A percentile compares a stretch with the other conserved stretches of the same genome.
Conservation (phyloP, 2,888 invertebrate species). For the Mantis religiosa region DNA sequence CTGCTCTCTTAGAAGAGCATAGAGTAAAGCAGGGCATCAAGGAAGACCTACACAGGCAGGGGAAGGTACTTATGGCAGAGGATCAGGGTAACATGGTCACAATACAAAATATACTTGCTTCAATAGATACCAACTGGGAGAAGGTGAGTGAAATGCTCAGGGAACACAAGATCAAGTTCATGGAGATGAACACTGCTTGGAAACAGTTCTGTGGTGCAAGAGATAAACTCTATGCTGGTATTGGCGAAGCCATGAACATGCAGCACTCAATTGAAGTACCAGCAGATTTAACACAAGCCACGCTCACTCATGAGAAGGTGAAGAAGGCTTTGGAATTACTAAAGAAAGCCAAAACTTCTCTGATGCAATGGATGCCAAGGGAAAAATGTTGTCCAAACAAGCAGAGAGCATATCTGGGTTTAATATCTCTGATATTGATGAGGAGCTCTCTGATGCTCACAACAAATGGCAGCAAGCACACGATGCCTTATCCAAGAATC, state of each 20-base stretch:
- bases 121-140: constrained; percentile 78
- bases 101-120: constrained; percentile 73
- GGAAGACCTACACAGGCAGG: constrained; percentile 73
- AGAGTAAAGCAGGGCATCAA: constrained; percentile 49
- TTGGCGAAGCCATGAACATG: constrained; percentile 64
- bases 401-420: constrained; percentile 65
- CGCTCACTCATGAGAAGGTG: constrained; percentile 65
- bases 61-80: constrained; percentile 72
- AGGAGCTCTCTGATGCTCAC: constrained; percentile 51
- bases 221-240: constrained; percentile 63
- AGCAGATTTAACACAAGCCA: constrained; percentile 68
- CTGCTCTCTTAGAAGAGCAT: constrained; percentile 48
- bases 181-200: constrained; percentile 66
- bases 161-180: constrained; percentile 70
- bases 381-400: constrained; percentile 65
- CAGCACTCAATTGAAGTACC: constrained; percentile 63
- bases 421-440: constrained; percentile 50
- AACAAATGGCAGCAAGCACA: constrained; percentile 67
- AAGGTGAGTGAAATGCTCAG: constrained; percentile 68
- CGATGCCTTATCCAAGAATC: constrained; percentile 65
- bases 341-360: constrained; percentile 66
- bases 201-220: constrained; percentile 71
- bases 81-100: constrained; percentile 75
- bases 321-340: constrained; percentile 71
- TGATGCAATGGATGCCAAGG: constrained; percentile 75